A percentile compares a stretch with the other conserved stretches of the same genome.
phyloP scores from a whole-genome alignment of 2,113 vertebrate genomes.

The Pseudopodoces humilis region DNA sequence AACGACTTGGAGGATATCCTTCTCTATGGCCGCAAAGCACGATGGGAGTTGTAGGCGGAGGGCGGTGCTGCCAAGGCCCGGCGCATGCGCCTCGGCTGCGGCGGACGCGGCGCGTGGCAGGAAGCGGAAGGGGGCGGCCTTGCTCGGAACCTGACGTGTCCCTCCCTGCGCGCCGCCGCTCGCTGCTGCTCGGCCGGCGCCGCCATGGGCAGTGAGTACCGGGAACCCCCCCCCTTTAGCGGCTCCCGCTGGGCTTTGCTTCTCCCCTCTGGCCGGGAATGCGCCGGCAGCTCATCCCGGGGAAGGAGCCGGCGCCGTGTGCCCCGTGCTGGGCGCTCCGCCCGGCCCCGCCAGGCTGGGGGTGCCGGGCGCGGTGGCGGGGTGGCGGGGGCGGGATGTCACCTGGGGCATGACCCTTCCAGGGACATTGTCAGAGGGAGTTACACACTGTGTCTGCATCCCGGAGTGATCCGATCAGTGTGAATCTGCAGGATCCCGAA shows the following conservation, averaged over 20 bases:
- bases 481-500: not conserved
- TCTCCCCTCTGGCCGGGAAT: rapidly evolving
- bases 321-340: not conserved
- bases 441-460: rapidly evolving
- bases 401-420: rapidly evolving
- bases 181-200: conserved; percentile 4
- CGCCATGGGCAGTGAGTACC: conserved; percentile 79
- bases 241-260: rapidly evolving
- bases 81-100: not conserved
- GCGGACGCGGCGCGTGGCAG: conserved; percentile 75
- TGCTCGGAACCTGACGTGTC: conserved; percentile 74
- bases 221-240: not conserved
- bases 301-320: not conserved
- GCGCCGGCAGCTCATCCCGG: not conserved
- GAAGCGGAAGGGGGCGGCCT: conserved; percentile 72
- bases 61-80: rapidly evolving
- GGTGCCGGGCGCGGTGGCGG: rapidly evolving
- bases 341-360: not conserved
- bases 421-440: rapidly evolving
- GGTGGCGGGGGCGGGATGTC: not conserved
- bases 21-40: rapidly evolving
- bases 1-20: rapidly evolving
- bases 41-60: not conserved
- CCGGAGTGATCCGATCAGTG: rapidly evolving
- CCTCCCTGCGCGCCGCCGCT: conserved; percentile 22